Conservation (phyloP, 2,797 vertebrate genomes). For the Bucorvus abyssinicus region DNA sequence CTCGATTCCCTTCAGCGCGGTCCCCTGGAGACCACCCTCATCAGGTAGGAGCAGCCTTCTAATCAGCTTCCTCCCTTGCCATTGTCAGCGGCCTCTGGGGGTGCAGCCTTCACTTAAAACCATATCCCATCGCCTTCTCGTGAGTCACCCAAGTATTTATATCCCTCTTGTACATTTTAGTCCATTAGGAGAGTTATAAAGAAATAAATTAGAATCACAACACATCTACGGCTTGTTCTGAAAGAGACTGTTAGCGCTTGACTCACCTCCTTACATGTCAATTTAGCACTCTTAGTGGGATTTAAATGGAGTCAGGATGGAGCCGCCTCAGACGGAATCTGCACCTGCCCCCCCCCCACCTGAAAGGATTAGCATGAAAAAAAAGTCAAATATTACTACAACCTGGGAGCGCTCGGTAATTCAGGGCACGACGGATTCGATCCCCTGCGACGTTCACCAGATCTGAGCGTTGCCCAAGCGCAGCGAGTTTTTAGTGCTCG, state of each 20-base stretch:
- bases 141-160: not conserved
- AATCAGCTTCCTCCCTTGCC: not conserved
- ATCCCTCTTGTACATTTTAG: not conserved
- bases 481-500: not conserved
- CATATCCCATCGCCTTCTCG: not conserved
- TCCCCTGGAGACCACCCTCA: not conserved
- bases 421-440: not conserved
- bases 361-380: not conserved
- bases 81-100: not conserved
- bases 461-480: not conserved
- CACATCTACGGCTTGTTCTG: slow-evolving; percentile 40
- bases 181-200: slow-evolving; percentile 43
- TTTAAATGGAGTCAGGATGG: slow-evolving; percentile 4
- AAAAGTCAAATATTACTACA: not conserved
- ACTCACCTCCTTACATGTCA: slow-evolving; percentile 43
- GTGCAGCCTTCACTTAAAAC: not conserved
- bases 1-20: not conserved
- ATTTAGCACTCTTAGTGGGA: slow-evolving; percentile 26
- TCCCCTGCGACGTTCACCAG: not conserved
- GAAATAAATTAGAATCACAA: slow-evolving; percentile 59
- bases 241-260: slow-evolving; percentile 32
- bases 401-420: not conserved
- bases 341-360: not conserved
- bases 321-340: not conserved
- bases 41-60: not conserved